A percentile compares a stretch with the other conserved stretches of the same genome.
These are phyloP conservation scores for Phortica okadai DNA, from an alignment of 2,888 invertebrate species.

Conservation along the genomic window DNA sequence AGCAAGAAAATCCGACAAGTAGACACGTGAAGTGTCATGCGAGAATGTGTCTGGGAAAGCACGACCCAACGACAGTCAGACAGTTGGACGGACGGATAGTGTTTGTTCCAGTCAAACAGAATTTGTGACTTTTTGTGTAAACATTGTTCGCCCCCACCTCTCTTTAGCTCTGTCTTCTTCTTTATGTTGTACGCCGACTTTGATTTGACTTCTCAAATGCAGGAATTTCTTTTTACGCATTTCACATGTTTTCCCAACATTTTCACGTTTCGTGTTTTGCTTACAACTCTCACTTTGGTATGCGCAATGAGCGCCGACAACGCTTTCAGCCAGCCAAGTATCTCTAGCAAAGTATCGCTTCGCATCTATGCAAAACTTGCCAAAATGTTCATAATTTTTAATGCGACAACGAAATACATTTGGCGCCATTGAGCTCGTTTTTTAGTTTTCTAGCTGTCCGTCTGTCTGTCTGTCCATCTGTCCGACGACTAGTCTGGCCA, in stretches of 20 bases:
- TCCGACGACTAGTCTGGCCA: neutral
- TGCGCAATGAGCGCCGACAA: neutral
- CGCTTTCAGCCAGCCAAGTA: neutral
- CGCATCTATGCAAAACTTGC: slow-evolving; percentile 53
- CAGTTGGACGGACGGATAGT: neutral
- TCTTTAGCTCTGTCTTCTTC: neutral
- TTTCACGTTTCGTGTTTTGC: slow-evolving; percentile 39
- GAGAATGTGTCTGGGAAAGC: slow-evolving; percentile 50
- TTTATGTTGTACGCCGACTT: slow-evolving; percentile 18
- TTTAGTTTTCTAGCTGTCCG: slow-evolving; percentile 21
- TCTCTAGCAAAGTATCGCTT: neutral
- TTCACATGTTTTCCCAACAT: slow-evolving; percentile 50
- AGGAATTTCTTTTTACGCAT: slow-evolving; percentile 63
- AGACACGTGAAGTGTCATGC: slow-evolving; percentile 54
- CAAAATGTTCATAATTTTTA: slow-evolving; percentile 60
- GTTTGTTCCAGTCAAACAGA: slow-evolving; percentile 35
- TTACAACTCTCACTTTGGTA: neutral
- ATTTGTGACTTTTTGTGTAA: slow-evolving; percentile 43
- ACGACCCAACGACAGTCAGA: neutral
- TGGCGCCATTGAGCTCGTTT: slow-evolving; percentile 56
- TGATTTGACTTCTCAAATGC: slow-evolving; percentile 44
- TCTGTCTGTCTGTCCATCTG: slow-evolving; percentile 7
- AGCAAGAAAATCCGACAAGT: slow-evolving; percentile 32
- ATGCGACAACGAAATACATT: slow-evolving; percentile 65
- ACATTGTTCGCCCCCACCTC: slow-evolving; percentile 20